Conservation (phyloP, 2,113 vertebrate species). For the Tychaedon coryphoeus region DNA sequence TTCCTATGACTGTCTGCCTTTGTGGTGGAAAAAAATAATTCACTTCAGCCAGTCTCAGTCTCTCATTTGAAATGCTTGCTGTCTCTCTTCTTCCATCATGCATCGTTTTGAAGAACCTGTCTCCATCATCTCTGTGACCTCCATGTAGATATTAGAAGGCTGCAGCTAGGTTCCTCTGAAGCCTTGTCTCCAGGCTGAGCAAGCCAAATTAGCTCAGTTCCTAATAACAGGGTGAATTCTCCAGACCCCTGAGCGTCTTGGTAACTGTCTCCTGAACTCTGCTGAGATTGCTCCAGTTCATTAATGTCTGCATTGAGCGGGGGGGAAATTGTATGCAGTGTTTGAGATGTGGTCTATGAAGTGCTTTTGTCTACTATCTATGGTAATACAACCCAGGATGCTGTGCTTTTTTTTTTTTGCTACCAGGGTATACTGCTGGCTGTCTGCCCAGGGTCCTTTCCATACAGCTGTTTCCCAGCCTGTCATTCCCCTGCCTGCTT, state of each 20-base stretch:
- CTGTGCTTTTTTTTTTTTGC: fast-evolving
- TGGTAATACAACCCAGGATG: not conserved
- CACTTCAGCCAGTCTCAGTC: not conserved
- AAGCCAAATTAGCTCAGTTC: not conserved
- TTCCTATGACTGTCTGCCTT: not conserved
- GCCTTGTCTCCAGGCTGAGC: not conserved
- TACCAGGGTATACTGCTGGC: not conserved
- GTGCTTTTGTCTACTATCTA: not conserved
- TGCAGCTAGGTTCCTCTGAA: not conserved
- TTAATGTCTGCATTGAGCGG: not conserved
- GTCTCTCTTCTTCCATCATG: not conserved
- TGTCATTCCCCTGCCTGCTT: not conserved
- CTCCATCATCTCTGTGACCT: not conserved
- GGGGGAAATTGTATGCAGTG: not conserved
- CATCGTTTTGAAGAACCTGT: not conserved
- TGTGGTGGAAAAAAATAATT: not conserved
- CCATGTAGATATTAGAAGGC: not conserved
- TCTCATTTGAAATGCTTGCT: not conserved
- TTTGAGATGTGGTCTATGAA: not conserved
- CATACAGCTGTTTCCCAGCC: not conserved
- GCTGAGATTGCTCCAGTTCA: not conserved
- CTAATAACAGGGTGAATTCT: not conserved
- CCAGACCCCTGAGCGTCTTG: not conserved
- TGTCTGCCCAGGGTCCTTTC: not conserved
- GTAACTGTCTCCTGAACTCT: not conserved